Base-by-base conservation (phyloP, 2,797 vertebrate genomes). In the Pangasius krempfi region DNA sequence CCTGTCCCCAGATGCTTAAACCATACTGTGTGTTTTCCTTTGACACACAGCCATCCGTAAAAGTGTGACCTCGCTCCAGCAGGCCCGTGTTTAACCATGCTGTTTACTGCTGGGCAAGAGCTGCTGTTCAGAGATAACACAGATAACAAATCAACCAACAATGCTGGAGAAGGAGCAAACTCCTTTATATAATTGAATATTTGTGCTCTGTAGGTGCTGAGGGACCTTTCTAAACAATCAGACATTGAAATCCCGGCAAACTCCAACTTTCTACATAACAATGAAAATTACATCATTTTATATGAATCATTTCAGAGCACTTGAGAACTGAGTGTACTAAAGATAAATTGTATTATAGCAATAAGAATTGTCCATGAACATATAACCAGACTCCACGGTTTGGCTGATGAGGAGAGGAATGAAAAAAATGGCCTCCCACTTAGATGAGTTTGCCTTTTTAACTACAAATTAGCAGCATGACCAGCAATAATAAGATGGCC, bases 401-500 rank as follows among this genome's bases (percentile, higher is more conserved):
- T 64, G 58, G 60, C 81, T 64, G 40, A 78, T 78, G 66, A 60
- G 40, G 68, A 72, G 14, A 80, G 86, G 86, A 89, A 92, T 92
- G 89, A 86, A 60, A 84, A 87, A 90, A 89, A 90, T 88, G 87
- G 68, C 90, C 92, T 88, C 89, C 89, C 87, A 90, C 89, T 76
- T 87, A 73, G 79, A 70, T 58, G 70, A 85, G 72, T 89, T 86
- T 84, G 87, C 58, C 72, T 64, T 75, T 88, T 80, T 89, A 27
- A 80, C 88, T 88, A 89, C 89, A 91, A 90, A 91, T 91, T 89
- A 88, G 80, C 90, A 83, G 87, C 87, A 91, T 87, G 86, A 91
- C 82, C 80, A 86, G 85, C 82, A 89, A 72, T 75, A 87, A 84
- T 87, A 80, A 87, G 76, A 90, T 62, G 54, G 66, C 60, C 68